phyloP scores from a whole-genome alignment of 2,797 vertebrate genomes.

The Characodon lateralis region DNA sequence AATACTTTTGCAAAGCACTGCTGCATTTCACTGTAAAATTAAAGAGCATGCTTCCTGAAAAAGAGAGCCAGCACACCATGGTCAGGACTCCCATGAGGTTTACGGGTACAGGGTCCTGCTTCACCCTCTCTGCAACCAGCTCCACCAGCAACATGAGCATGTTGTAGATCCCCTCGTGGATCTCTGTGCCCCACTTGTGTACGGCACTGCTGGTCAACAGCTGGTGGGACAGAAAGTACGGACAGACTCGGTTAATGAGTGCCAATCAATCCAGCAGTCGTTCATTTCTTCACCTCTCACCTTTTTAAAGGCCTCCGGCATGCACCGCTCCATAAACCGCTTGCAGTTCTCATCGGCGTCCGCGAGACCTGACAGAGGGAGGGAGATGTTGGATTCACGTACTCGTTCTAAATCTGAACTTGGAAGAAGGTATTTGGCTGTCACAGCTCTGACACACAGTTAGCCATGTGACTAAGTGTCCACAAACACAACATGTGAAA shows the following conservation, averaged over 20 bases:
- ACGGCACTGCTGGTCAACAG: slow-evolving; percentile 97
- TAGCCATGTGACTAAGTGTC: slow-evolving; percentile 21
- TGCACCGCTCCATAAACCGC: slow-evolving; percentile 96
- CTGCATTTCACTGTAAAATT: not conserved
- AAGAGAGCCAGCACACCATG: slow-evolving; percentile 82
- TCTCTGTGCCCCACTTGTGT: slow-evolving; percentile 99
- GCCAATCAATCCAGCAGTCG: not conserved
- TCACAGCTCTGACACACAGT: slow-evolving; percentile 11
- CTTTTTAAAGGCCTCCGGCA: slow-evolving; percentile 99
- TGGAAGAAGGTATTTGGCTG: not conserved
- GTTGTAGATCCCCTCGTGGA: slow-evolving; percentile 99
- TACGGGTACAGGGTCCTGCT: slow-evolving; percentile 94
- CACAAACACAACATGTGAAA: slow-evolving; percentile 53
- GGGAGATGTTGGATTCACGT: slow-evolving; percentile 12
- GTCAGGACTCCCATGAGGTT: slow-evolving; percentile 93
- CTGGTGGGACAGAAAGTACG: slow-evolving; percentile 65
- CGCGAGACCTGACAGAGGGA: slow-evolving; percentile 85
- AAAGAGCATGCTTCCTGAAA: not conserved
- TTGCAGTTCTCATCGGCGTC: slow-evolving; percentile 99
- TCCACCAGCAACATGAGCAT: slow-evolving; percentile 98
- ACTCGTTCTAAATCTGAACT: slow-evolving; percentile 8
- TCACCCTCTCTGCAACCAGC: slow-evolving; percentile 94
- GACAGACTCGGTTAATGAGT: slow-evolving; percentile 1
- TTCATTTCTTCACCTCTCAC: slow-evolving; percentile 68
- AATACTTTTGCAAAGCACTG: not conserved